Conservation (phyloP, 2,888 invertebrate species). For the Drosophila macrospina region DNA sequence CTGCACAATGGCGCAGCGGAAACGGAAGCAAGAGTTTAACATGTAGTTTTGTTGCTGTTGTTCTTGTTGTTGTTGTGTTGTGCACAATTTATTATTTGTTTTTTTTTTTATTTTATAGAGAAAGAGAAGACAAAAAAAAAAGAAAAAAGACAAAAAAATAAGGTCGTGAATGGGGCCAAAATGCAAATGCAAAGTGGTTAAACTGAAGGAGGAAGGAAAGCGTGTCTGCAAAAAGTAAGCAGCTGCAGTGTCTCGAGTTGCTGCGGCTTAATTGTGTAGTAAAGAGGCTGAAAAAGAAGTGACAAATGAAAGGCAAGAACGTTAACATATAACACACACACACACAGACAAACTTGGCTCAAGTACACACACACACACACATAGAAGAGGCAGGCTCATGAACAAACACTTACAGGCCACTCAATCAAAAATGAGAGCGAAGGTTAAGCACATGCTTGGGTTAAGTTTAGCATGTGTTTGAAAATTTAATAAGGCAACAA, state of each 20-base stretch:
- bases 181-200: constrained; percentile 46
- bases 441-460: constrained; percentile 78
- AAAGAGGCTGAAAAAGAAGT: constrained; percentile 42
- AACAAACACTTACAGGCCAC: constrained; percentile 74
- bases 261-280: constrained; percentile 53
- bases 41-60: constrained; percentile 40
- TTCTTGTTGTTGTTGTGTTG: constrained; percentile 13
- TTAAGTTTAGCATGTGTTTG: constrained; percentile 80
- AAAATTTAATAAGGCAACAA: constrained; percentile 74
- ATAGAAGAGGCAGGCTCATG: constrained; percentile 43
- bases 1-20: constrained; percentile 81
- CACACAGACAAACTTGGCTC: constrained; percentile 13
- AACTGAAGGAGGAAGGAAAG: constrained; percentile 50
- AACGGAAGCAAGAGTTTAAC: constrained; percentile 76
- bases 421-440: constrained; percentile 79
- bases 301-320: constrained; percentile 30
- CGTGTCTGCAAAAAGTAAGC: constrained; percentile 57
- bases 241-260: constrained; percentile 52
- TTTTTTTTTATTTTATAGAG: constrained; percentile 31
- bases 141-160: constrained; percentile 10
- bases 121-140: not conserved
- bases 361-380: constrained; percentile 14
- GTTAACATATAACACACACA: constrained; percentile 17
- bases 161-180: constrained; percentile 23
- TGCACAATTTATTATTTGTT: constrained; percentile 40